Evolutionary conservation across 2,888 invertebrate genomes (phyloP).

Genomic region (Microplitis manilae): DNA sequence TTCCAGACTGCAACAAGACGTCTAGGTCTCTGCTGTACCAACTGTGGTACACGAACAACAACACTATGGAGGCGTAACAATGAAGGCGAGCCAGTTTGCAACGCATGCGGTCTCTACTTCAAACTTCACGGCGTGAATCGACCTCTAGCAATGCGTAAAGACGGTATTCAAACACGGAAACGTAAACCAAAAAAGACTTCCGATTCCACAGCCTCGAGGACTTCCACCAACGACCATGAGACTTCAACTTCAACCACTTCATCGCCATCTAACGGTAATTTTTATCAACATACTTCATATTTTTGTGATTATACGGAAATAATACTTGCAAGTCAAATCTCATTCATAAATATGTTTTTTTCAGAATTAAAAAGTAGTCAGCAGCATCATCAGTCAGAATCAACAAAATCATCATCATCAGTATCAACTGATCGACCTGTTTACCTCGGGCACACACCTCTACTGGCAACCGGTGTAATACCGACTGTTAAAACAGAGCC

Average conservation of each 20-base stretch:
- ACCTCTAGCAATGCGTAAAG: slow-evolving; percentile 95
- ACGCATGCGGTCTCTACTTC: slow-evolving; percentile 97
- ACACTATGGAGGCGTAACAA: slow-evolving; percentile 98
- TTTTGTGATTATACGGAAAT: background rate
- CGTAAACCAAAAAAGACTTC: slow-evolving; percentile 89
- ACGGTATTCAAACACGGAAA: slow-evolving; percentile 96
- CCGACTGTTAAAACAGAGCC: slow-evolving; percentile 69
- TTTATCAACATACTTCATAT: background rate
- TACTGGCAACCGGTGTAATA: slow-evolving; percentile 72
- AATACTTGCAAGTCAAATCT: background rate
- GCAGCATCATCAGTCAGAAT: slow-evolving; percentile 64
- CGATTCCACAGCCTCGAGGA: slow-evolving; percentile 67
- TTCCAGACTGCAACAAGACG: slow-evolving; percentile 88
- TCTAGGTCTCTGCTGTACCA: slow-evolving; percentile 93
- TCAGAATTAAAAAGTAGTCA: slow-evolving; percentile 60
- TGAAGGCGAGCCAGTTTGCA: slow-evolving; percentile 98
- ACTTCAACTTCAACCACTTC: slow-evolving; percentile 63
- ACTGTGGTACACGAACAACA: slow-evolving; percentile 97
- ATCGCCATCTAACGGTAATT: slow-evolving; percentile 62
- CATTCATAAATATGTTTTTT: background rate
- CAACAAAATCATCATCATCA: slow-evolving; percentile 61
- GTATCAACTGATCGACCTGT: slow-evolving; percentile 65
- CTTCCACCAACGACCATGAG: slow-evolving; percentile 59
- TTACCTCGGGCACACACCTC: slow-evolving; percentile 76
- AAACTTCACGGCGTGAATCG: slow-evolving; percentile 95